Conservation (phyloP, 2,113 vertebrate species). For the Grallaria varia region DNA sequence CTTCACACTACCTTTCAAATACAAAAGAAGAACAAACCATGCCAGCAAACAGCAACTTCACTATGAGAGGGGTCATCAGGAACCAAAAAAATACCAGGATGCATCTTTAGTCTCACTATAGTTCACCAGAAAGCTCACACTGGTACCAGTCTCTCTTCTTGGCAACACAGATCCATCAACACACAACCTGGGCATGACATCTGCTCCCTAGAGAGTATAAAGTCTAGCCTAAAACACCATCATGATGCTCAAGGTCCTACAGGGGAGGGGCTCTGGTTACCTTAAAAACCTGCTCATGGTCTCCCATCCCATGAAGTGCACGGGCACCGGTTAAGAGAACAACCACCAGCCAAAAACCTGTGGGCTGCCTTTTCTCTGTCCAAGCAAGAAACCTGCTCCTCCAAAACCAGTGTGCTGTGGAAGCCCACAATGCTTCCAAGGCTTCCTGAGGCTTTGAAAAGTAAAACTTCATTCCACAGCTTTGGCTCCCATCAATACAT, state of each 20-base stretch:
- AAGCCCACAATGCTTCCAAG: background rate
- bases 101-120: background rate
- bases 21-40: background rate
- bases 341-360: background rate
- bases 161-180: background rate
- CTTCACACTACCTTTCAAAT: background rate
- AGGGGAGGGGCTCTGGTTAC: background rate
- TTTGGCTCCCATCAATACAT: background rate
- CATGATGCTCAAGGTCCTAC: background rate
- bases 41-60: background rate
- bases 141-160: background rate
- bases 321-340: background rate
- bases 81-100: background rate
- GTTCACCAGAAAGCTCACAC: background rate
- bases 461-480: background rate
- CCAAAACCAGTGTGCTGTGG: background rate
- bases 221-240: background rate
- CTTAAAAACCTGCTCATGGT: background rate
- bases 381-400: background rate
- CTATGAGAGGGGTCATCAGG: background rate
- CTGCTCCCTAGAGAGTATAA: background rate
- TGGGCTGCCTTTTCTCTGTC: background rate
- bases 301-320: background rate
- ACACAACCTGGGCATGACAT: background rate
- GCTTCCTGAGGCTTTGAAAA: background rate